These are phyloP conservation scores for Dynastes grantii DNA, from an alignment of 2,888 invertebrate species.

Conservation along the genomic window DNA sequence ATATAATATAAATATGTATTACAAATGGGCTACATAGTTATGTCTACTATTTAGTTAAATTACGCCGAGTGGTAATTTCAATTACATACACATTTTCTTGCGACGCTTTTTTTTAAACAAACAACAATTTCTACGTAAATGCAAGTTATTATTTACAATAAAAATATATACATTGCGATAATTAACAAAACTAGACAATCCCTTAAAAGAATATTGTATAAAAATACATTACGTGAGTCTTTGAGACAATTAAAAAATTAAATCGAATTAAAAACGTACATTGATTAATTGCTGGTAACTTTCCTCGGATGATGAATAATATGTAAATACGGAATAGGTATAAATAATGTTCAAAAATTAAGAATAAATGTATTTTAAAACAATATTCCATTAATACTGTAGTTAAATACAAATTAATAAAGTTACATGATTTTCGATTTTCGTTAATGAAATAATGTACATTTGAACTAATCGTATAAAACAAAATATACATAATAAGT, in stretches of 20 bases:
- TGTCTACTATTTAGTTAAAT: slow-evolving; percentile 36
- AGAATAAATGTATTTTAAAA: slow-evolving; percentile 48
- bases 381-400: slow-evolving; percentile 54
- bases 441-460: slow-evolving; percentile 47
- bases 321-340: slow-evolving; percentile 31
- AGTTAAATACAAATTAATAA: slow-evolving; percentile 52
- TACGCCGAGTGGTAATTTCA: slow-evolving; percentile 39
- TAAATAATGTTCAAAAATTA: slow-evolving; percentile 52
- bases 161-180: slow-evolving; percentile 45
- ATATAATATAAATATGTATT: slow-evolving; percentile 44
- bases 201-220: slow-evolving; percentile 45
- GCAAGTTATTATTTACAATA: slow-evolving; percentile 47
- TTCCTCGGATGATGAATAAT: slow-evolving; percentile 50
- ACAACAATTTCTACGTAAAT: slow-evolving; percentile 46
- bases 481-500: slow-evolving; percentile 60
- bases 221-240: slow-evolving; percentile 30
- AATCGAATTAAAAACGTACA: slow-evolving; percentile 17
- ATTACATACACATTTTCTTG: slow-evolving; percentile 41
- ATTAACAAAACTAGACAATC: slow-evolving; percentile 45
- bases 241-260: slow-evolving; percentile 17
- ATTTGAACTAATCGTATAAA: slow-evolving; percentile 55
- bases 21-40: slow-evolving; percentile 45
- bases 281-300: slow-evolving; percentile 58
- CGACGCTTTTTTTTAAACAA: slow-evolving; percentile 30
- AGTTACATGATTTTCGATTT: slow-evolving; percentile 39